A percentile compares a stretch with the other conserved stretches of the same genome.
Evolutionary conservation across 2,797 vertebrate species (phyloP).

Genomic region (Taeniopygia guttata): DNA sequence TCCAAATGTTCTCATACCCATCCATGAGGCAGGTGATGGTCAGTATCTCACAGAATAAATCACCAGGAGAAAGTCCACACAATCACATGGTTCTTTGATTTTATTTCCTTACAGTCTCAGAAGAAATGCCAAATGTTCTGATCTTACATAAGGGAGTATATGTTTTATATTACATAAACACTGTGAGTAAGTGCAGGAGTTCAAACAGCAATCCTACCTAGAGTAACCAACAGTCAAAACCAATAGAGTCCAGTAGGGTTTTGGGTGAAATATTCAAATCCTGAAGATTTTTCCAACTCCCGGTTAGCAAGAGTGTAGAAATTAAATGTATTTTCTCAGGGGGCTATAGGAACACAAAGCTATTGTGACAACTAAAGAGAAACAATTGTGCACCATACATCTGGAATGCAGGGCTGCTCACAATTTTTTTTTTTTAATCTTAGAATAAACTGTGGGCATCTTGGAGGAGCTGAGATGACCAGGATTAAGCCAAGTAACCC

Average conservation of each 20-base stretch:
- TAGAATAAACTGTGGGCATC: not conserved
- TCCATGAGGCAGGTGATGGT: not conserved
- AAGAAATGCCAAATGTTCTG: not conserved
- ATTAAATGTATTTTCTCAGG: not conserved
- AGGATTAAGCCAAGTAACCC: not conserved
- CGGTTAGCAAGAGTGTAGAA: not conserved
- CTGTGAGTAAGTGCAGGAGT: not conserved
- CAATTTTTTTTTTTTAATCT: not conserved
- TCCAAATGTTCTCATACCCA: not conserved
- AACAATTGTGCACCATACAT: not conserved
- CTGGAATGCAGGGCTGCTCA: not conserved
- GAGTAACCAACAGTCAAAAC: not conserved
- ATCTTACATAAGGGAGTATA: not conserved
- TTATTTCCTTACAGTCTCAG: not conserved
- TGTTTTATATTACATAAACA: rapidly evolving
- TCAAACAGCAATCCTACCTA: not conserved
- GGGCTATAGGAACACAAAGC: not conserved
- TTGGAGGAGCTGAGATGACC: not conserved
- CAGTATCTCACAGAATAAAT: not conserved
- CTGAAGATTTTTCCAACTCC: not conserved
- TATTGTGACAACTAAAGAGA: not conserved
- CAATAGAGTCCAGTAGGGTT: not conserved
- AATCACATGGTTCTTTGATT: not conserved
- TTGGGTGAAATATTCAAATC: not conserved
- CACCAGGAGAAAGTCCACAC: not conserved